Conservation (phyloP, 1,140 invertebrate genomes). For the Drosophila setifemur region DNA sequence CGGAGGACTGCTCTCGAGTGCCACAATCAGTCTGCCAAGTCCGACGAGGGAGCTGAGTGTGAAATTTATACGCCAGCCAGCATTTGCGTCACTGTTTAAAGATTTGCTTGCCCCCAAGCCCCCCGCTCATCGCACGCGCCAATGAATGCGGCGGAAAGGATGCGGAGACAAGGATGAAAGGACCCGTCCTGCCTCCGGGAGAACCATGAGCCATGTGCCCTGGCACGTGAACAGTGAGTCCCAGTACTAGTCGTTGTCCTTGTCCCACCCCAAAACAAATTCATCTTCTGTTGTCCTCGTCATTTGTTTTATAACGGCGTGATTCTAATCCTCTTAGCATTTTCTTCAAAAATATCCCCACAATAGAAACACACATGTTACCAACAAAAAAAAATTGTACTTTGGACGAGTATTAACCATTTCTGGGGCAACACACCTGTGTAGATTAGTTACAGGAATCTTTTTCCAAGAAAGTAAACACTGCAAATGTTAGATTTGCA, state of each 20-base stretch:
- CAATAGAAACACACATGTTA: neutral
- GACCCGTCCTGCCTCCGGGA: neutral
- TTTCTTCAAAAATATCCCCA: neutral
- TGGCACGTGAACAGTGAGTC: slow-evolving; percentile 20
- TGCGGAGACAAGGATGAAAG: slow-evolving; percentile 7
- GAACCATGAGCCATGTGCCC: slow-evolving; percentile 20
- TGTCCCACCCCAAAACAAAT: neutral
- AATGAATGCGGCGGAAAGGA: slow-evolving; percentile 4
- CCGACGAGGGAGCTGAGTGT: slow-evolving; percentile 22
- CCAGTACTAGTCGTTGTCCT: neutral
- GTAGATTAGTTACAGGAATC: neutral
- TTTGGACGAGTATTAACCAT: neutral
- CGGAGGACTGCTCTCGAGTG: slow-evolving; percentile 42
- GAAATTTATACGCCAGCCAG: slow-evolving; percentile 42
- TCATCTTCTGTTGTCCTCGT: neutral
- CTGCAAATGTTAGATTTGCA: too few relatives aligned
- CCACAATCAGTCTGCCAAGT: slow-evolving; percentile 55
- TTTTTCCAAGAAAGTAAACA: too few relatives aligned
- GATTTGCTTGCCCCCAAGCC: slow-evolving; percentile 49
- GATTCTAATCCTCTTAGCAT: slow-evolving; percentile 30
- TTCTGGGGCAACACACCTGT: neutral
- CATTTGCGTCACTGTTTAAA: slow-evolving; percentile 67
- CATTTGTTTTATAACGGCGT: slow-evolving; percentile 18
- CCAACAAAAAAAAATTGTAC: neutral
- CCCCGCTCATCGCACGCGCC: neutral